Evolutionary conservation across 1,140 invertebrate genomes (phyloP).

Genomic region (Hypsibius dujardini): DNA sequence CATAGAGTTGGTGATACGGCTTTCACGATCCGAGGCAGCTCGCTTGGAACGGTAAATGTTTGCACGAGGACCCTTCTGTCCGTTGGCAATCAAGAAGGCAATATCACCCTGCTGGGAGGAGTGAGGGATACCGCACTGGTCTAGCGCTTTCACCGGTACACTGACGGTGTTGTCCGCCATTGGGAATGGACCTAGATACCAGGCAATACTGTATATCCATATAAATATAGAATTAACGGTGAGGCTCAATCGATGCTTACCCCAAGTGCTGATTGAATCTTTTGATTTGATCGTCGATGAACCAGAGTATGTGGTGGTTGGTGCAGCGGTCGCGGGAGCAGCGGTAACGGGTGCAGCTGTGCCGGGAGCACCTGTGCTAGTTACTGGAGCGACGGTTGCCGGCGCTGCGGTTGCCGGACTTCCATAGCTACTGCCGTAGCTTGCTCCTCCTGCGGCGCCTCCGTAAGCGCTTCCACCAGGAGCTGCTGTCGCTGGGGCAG

Average conservation of each 20-base stretch:
- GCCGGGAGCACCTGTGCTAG: no score
- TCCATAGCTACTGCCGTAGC: no score
- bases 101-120: constrained; percentile 5
- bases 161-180: neutral
- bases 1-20: constrained; percentile 4
- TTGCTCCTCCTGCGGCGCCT: no score
- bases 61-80: neutral
- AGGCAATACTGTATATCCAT: neutral
- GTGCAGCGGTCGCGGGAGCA: neutral
- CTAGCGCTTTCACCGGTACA: neutral
- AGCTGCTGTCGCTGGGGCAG: neutral
- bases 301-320: neutral
- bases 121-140: constrained; percentile 12
- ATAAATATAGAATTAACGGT: neutral
- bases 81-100: constrained; percentile 16
- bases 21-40: neutral
- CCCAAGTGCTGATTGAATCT: neutral
- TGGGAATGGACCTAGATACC: neutral
- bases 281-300: neutral
- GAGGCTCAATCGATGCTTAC: neutral
- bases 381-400: no score
- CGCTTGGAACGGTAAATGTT: constrained; percentile 15
- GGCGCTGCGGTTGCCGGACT: neutral
- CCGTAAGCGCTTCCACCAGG: neutral
- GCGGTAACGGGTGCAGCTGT: neutral